Percentiles rank a stretch among this genome's conserved stretches.
Evolutionary conservation across 2,888 invertebrate genomes (phyloP).

Genomic region (Caenorhabditis sulstoni): DNA sequence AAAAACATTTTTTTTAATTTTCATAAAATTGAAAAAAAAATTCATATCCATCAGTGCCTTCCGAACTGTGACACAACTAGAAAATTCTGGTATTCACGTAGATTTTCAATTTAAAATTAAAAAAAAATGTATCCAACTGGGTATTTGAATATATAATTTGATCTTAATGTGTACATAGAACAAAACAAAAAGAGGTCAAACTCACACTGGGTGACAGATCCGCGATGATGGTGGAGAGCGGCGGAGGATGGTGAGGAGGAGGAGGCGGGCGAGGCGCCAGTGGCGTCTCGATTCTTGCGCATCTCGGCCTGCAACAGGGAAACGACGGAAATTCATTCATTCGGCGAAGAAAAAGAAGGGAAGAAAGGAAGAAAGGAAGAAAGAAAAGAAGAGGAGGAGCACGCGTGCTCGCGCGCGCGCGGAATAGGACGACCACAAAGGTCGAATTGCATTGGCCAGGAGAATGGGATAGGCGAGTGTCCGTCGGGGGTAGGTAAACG

Average conservation of each 20-base stretch:
- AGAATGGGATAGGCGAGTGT: too few relatives aligned
- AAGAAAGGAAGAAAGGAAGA: slow-evolving; percentile 16
- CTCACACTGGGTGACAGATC: slow-evolving; percentile 40
- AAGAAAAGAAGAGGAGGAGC: background rate
- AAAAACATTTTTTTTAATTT: too few relatives aligned
- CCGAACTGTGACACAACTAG: too few relatives aligned
- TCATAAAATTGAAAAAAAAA: too few relatives aligned
- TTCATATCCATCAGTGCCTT: too few relatives aligned
- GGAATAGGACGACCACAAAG: too few relatives aligned
- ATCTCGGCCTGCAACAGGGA: slow-evolving; percentile 43
- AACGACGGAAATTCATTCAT: slow-evolving; percentile 1
- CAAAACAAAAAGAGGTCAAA: background rate
- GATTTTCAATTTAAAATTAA: too few relatives aligned
- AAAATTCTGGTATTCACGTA: too few relatives aligned
- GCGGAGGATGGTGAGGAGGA: background rate
- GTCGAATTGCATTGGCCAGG: slow-evolving; percentile 4
- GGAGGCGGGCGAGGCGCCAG: slow-evolving; percentile 5
- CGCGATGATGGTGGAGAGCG: slow-evolving; percentile 22
- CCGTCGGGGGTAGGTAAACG: too few relatives aligned
- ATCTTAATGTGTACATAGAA: slow-evolving; percentile 4
- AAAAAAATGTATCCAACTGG: too few relatives aligned
- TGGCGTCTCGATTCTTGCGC: slow-evolving; percentile 43
- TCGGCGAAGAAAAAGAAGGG: slow-evolving; percentile 18
- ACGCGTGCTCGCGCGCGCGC: too few relatives aligned
- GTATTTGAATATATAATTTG: too few relatives aligned